phyloP scores from a whole-genome alignment of 30 jellyfish, hydroid and myxozoan genomes.

The Mastigias papua region DNA sequence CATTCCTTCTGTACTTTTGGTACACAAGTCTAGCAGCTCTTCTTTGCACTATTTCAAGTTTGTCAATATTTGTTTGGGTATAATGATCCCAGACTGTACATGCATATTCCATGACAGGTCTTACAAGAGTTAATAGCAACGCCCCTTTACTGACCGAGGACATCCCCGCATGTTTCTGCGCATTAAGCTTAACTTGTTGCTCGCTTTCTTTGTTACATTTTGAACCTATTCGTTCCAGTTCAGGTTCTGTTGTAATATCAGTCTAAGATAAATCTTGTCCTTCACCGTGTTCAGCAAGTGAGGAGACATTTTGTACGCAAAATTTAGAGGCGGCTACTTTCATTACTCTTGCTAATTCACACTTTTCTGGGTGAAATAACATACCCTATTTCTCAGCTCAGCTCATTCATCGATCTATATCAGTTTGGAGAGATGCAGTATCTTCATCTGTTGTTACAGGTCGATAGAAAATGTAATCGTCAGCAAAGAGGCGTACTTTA shows the following conservation, averaged over 20 bases:
- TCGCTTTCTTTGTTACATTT: background rate
- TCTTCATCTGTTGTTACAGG: background rate
- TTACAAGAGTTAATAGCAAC: background rate
- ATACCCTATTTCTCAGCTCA: background rate
- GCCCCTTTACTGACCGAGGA: background rate
- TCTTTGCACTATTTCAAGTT: background rate
- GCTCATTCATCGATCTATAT: background rate
- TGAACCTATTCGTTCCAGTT: background rate
- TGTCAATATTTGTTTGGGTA: background rate
- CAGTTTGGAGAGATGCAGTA: background rate
- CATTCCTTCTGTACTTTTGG: background rate
- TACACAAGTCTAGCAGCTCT: background rate
- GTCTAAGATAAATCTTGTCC: background rate
- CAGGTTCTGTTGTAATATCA: background rate
- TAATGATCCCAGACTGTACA: background rate
- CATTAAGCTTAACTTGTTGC: background rate
- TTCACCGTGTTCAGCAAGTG: background rate
- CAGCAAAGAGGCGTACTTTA: background rate
- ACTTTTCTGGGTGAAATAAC: background rate
- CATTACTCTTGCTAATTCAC: background rate
- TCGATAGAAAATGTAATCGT: background rate
- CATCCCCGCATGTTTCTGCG: background rate
- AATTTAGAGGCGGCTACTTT: background rate
- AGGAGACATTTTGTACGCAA: background rate
- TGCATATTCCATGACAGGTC: background rate